Evolutionary conservation across 2,797 vertebrate species (phyloP), one percentile per base, ranked within the genome.

Genomic region (Aplochiton taeniatus): DNA sequence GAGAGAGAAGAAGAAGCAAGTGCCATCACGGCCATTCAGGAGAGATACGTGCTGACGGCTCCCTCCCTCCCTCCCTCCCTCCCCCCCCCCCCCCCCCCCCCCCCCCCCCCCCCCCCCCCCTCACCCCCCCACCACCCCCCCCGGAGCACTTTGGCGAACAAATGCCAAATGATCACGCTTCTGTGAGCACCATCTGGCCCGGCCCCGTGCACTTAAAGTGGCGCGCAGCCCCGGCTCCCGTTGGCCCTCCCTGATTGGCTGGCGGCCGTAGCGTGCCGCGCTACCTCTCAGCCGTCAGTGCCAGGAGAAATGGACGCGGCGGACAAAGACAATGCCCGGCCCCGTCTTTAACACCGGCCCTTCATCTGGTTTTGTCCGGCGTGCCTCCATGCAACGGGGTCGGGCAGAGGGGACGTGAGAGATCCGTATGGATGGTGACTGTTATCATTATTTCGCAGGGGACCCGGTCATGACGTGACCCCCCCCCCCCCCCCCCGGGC

Each of bases 111-210:
- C 50, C 62, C 19, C 64, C 54, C 20, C 11, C 70, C 77, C 69
- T 12, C 68, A 58, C 47, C 58, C 18, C 54, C 55, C 52, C 31
- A 14, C 63, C 65, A 52, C 58, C 71, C 75, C 80, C 78, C 83
- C 83, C 12, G 60, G 80, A 89, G 85, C 77, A 82, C 80, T 86
- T 87, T 87, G 80, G 77, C 76, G 66, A 87, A 83, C 83, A 90
- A 88, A 91, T 73, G 78, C 81, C 86, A 87, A 87, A 90, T 87
- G 81, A 88, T 88, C 89, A 90, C 69, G 85, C 87, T 90, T 87
- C 87, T 76, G 80, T 86, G 88, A 89, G 81, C 90, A 91, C 90
- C 91, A 92, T 92, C 90, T 93, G 90, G 90, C 84, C 88, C n/a
- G n/a, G 85, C 82, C 75, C 16, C 49, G 64, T 76, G 83, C 86